These are phyloP conservation scores for Cinara cedri DNA, from an alignment of 2,888 invertebrate species.

Conservation along the genomic window DNA sequence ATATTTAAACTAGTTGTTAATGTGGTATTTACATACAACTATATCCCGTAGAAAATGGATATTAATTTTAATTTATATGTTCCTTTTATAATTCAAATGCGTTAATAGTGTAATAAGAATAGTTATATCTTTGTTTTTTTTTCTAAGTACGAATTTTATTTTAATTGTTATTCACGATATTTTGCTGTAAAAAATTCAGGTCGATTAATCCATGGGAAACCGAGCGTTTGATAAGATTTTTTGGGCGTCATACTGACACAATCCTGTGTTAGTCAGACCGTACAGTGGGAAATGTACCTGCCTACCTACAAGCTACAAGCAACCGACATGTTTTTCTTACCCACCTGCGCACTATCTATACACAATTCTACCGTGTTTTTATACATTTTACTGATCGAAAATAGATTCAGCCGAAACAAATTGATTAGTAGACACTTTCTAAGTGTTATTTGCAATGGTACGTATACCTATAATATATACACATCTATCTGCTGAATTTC, in stretches of 20 bases:
- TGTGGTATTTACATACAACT: too few species aligned
- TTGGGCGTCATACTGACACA: slow-evolving; percentile 49
- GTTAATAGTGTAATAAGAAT: too few species aligned
- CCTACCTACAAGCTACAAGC: background rate
- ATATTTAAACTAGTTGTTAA: too few species aligned
- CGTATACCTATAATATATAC: background rate
- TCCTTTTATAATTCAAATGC: too few species aligned
- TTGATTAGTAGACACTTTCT: slow-evolving; percentile 56
- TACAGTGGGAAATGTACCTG: slow-evolving; percentile 27
- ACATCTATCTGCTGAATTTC: background rate
- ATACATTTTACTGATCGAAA: slow-evolving; percentile 35
- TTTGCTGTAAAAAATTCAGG: background rate
- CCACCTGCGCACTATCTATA: slow-evolving; percentile 20
- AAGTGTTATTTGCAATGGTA: slow-evolving; percentile 45
- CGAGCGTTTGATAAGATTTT: slow-evolving; percentile 25
- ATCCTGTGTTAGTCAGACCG: slow-evolving; percentile 42
- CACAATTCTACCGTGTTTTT: slow-evolving; percentile 41
- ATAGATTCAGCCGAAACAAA: slow-evolving; percentile 54
- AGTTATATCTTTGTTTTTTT: too few species aligned
- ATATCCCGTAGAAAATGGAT: too few species aligned
- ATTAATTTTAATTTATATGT: too few species aligned
- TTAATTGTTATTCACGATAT: background rate
- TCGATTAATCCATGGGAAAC: slow-evolving; percentile 3
- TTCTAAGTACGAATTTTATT: slow-evolving; percentile 15
- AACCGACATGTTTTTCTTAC: slow-evolving; percentile 17